A percentile compares a stretch with the other conserved stretches of the same genome.
Evolutionary conservation across 2,888 invertebrate genomes (phyloP).

Genomic region (Tholera decimalis): DNA sequence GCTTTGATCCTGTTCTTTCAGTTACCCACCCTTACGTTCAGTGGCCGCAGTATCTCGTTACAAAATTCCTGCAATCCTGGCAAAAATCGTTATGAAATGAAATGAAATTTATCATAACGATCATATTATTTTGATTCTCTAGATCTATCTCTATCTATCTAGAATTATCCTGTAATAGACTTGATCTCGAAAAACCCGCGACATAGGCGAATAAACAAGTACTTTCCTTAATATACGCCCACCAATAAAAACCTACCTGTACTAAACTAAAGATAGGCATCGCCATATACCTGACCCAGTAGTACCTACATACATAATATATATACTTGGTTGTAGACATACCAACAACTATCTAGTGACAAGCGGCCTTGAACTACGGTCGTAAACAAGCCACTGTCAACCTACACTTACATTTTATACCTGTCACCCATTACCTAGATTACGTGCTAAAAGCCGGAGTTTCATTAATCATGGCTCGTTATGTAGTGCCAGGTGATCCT

Average conservation of each 20-base stretch:
- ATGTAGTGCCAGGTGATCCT: neutral
- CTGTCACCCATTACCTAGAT: conserved; percentile 44
- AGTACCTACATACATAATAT: neutral
- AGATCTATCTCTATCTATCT: too few relatives aligned
- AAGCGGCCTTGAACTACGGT: conserved; percentile 58
- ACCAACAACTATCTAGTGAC: conserved; percentile 6
- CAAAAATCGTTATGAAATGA: too few relatives aligned
- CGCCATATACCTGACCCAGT: neutral
- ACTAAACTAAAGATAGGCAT: conserved; percentile 16
- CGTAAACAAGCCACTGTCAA: conserved; percentile 62
- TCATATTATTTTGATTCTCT: too few relatives aligned
- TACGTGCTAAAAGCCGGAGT: conserved; percentile 39
- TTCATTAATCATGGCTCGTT: conserved; percentile 15
- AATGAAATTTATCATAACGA: too few relatives aligned
- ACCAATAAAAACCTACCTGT: neutral
- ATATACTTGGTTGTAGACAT: neutral
- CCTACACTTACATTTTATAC: conserved; percentile 29
- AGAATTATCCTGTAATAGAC: neutral
- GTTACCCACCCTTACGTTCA: too few relatives aligned
- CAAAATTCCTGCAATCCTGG: too few relatives aligned
- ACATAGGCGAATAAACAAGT: conserved; percentile 4
- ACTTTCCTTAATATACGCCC: conserved; percentile 18
- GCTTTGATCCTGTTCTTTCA: too few relatives aligned
- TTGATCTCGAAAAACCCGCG: neutral
- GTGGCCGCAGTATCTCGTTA: too few relatives aligned